A percentile compares a stretch with the other conserved stretches of the same genome.
Evolutionary conservation across 2,113 vertebrate species (phyloP).

Genomic region (Poeciliopsis turrubarensis): DNA sequence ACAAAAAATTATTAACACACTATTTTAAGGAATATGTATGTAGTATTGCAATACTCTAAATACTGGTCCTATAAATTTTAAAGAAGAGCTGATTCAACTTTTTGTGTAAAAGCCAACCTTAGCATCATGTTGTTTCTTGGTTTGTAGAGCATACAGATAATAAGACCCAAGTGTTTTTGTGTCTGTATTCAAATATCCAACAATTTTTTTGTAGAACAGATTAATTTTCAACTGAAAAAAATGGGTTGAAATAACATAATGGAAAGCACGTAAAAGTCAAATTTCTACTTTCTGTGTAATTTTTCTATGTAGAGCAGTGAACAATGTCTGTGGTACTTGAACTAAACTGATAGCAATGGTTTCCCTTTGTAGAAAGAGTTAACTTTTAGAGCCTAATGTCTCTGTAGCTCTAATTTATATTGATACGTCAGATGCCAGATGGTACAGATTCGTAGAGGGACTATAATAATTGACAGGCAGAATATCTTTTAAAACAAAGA

Average conservation of each 20-base stretch:
- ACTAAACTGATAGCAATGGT: constrained; percentile 36
- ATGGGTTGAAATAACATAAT: neutral
- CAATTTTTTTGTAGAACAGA: neutral
- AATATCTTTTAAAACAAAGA: constrained; percentile 45
- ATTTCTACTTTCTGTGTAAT: constrained; percentile 16
- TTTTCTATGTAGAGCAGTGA: constrained; percentile 17
- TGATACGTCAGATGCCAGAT: constrained; percentile 50
- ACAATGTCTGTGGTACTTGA: constrained; percentile 44
- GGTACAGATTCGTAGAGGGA: constrained; percentile 39
- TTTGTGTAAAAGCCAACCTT: neutral
- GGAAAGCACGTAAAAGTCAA: neutral
- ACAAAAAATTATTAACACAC: neutral
- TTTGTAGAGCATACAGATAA: neutral
- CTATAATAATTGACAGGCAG: constrained; percentile 45
- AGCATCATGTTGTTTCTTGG: neutral
- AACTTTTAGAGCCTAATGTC: constrained; percentile 29
- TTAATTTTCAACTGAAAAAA: neutral
- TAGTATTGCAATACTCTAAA: neutral
- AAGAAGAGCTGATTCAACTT: neutral
- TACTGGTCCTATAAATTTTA: neutral
- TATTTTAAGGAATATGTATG: neutral
- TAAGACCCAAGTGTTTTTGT: neutral
- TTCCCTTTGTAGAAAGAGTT: constrained; percentile 35
- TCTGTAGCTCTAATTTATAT: constrained; percentile 46
- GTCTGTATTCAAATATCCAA: too few relatives aligned